Conservation (phyloP, 2,113 vertebrate species). For the Dipodomys merriami region DNA sequence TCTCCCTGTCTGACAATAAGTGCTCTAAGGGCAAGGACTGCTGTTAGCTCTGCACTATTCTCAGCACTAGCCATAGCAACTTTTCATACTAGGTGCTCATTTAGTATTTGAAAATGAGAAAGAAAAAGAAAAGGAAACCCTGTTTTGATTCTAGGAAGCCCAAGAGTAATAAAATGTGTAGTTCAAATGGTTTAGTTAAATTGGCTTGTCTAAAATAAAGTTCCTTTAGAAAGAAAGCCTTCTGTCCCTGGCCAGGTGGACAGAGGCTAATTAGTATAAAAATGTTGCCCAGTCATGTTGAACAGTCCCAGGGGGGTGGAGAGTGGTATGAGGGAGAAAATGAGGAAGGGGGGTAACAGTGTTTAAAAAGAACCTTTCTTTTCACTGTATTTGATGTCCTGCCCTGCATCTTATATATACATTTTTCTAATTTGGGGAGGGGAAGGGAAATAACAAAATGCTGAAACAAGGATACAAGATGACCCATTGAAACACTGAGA, state of each 20-base stretch:
- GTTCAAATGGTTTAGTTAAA: neutral
- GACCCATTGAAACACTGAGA: too few relatives aligned
- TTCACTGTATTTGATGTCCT: too few relatives aligned
- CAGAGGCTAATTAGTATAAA: neutral
- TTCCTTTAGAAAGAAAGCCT: neutral
- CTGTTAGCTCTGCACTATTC: neutral
- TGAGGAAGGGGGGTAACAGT: too few relatives aligned
- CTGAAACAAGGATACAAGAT: too few relatives aligned
- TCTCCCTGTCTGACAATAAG: neutral
- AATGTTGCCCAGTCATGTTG: neutral
- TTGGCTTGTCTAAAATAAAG: conserved; percentile 4
- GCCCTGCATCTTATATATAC: too few relatives aligned
- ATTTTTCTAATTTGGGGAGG: too few relatives aligned
- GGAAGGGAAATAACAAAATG: too few relatives aligned
- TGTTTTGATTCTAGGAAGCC: neutral
- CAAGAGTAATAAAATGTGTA: neutral
- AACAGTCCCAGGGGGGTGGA: neutral
- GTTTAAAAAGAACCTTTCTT: too few relatives aligned
- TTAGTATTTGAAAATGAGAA: conserved; percentile 27
- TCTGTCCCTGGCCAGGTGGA: neutral
- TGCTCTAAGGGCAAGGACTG: neutral
- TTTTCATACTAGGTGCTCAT: neutral
- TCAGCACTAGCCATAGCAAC: neutral
- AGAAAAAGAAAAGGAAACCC: neutral
- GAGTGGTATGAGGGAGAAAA: too few relatives aligned